These are phyloP conservation scores for Hirtodrosophila histrioides DNA, from an alignment of 2,888 invertebrate species.

Conservation along the genomic window DNA sequence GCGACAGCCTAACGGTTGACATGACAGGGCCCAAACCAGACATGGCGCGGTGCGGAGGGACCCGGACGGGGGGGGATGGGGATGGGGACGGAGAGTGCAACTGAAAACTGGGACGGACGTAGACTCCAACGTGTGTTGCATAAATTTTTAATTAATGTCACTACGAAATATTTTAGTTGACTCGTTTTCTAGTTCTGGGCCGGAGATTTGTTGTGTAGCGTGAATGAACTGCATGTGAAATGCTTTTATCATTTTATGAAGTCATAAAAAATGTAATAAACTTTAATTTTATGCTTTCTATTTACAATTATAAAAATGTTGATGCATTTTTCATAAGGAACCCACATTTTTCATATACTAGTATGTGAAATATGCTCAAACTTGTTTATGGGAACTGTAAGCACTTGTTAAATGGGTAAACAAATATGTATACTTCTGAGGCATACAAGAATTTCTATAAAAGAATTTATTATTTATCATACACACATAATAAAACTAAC, in stretches of 20 bases:
- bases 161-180: constrained; percentile 60
- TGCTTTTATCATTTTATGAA: constrained; percentile 35
- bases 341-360: constrained; percentile 21
- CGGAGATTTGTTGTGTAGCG: constrained; percentile 5
- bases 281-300: constrained; percentile 41
- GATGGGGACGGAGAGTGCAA: constrained; percentile 26
- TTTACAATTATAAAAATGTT: constrained; percentile 39
- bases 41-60: too few species aligned
- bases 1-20: constrained; percentile 53
- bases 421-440: too few species aligned
- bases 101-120: constrained; percentile 42
- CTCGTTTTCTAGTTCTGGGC: constrained; percentile 29
- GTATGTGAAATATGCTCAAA: constrained; percentile 3
- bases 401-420: too few species aligned
- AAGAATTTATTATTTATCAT: too few species aligned
- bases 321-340: constrained; percentile 46
- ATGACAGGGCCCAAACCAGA: constrained; percentile 44
- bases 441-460: too few species aligned
- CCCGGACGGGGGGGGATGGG: too few species aligned
- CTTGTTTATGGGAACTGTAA: constrained; percentile 14
- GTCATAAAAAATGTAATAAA: constrained; percentile 55
- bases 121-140: constrained; percentile 58
- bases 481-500: too few species aligned
- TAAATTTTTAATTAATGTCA: constrained; percentile 78
- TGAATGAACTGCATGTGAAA: constrained; percentile 43